A percentile compares a stretch with the other conserved stretches of the same genome.
Conservation (phyloP, 2,888 invertebrate species). For the Strigamia maritima region DNA sequence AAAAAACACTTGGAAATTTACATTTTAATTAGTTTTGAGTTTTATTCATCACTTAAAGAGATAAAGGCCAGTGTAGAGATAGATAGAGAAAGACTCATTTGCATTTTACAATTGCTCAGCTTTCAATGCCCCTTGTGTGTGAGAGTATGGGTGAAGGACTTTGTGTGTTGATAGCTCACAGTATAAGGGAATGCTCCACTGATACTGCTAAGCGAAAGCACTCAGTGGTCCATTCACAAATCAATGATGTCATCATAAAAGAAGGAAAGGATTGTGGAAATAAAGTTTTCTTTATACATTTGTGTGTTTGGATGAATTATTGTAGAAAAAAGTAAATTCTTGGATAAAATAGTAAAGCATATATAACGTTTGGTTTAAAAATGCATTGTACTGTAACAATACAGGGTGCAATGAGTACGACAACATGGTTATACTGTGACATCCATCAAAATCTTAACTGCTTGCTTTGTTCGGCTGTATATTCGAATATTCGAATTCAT, state of each 20-base stretch:
- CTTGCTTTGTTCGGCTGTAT: too few relatives aligned
- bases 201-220: slow-evolving; percentile 26
- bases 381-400: too few relatives aligned
- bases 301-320: not conserved
- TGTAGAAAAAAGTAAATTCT: not conserved
- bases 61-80: not conserved
- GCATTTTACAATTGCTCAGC: not conserved
- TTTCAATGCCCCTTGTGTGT: not conserved
- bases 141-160: slow-evolving; percentile 7
- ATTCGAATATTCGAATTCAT: too few relatives aligned
- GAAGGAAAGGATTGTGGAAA: not conserved
- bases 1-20: not conserved
- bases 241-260: slow-evolving; percentile 20
- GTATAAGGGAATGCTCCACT: slow-evolving; percentile 8
- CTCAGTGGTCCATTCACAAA: slow-evolving; percentile 27
- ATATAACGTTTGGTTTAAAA: too few relatives aligned
- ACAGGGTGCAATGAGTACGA: too few relatives aligned
- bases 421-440: too few relatives aligned
- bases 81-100: not conserved
- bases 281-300: too few relatives aligned
- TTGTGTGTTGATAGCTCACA: slow-evolving; percentile 11
- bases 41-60: slow-evolving; percentile 13
- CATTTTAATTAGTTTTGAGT: not conserved
- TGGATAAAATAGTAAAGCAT: not conserved
- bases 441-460: too few relatives aligned